Evolutionary conservation across 2,113 vertebrate genomes (phyloP).

Genomic region (Actinemys pallida): DNA sequence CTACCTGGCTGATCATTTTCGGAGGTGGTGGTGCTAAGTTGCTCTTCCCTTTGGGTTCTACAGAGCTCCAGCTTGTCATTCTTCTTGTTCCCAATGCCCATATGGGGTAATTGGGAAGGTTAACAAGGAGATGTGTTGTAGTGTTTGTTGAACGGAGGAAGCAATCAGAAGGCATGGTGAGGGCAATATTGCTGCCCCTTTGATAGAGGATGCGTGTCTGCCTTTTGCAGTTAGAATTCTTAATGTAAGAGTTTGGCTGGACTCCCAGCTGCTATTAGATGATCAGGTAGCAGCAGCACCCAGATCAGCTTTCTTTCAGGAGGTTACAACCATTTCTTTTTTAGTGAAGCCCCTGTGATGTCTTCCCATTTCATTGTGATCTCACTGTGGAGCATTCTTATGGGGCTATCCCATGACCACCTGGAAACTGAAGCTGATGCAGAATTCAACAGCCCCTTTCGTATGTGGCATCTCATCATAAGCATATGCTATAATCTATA

Average conservation of each 20-base stretch:
- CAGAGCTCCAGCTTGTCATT: not conserved
- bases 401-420: not conserved
- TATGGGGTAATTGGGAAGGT: not conserved
- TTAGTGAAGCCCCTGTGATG: not conserved
- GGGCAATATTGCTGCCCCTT: not conserved
- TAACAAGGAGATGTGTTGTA: not conserved
- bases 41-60: conserved; percentile 14
- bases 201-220: not conserved
- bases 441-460: not conserved
- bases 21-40: not conserved
- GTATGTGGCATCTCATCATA: not conserved
- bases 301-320: not conserved
- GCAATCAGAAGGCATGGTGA: not conserved
- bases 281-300: not conserved
- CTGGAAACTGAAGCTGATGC: conserved; percentile 4
- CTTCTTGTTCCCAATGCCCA: not conserved
- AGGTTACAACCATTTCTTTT: conserved; percentile 22
- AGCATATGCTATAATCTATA: conserved; percentile 2
- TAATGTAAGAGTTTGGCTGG: not conserved
- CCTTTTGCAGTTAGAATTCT: not conserved
- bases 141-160: not conserved
- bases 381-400: not conserved
- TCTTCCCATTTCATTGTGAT: not conserved
- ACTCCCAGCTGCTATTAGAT: not conserved
- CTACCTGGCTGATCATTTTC: not conserved